phyloP scores from a whole-genome alignment of 2,888 invertebrate species.

The Hyles lineata region DNA sequence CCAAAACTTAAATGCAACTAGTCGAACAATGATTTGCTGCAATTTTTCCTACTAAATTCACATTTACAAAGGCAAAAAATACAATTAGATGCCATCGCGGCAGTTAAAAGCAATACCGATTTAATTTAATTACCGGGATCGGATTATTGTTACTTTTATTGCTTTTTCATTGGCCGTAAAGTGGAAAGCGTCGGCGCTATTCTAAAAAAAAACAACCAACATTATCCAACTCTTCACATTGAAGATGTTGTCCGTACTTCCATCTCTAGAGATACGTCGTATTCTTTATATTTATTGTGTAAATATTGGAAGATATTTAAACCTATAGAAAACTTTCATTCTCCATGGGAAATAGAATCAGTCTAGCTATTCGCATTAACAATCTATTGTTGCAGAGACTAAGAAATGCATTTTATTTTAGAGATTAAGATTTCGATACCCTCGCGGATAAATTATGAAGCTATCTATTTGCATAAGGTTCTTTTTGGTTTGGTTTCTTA shows the following conservation, averaged over 20 bases:
- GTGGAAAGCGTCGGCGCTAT: slow-evolving; percentile 33
- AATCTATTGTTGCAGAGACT: too few species aligned
- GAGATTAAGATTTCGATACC: too few species aligned
- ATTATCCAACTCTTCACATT: slow-evolving; percentile 30
- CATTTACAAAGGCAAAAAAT: not conserved
- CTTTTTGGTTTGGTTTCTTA: too few species aligned
- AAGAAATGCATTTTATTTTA: too few species aligned
- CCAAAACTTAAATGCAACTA: too few species aligned
- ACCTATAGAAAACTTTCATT: not conserved
- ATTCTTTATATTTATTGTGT: not conserved
- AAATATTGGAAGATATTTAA: not conserved
- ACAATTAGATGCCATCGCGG: slow-evolving; percentile 18
- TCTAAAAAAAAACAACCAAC: slow-evolving; percentile 31
- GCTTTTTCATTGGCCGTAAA: slow-evolving; percentile 42
- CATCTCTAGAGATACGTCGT: slow-evolving; percentile 1
- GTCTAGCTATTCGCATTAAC: too few species aligned
- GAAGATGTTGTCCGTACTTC: slow-evolving; percentile 29
- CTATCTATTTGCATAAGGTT: too few species aligned
- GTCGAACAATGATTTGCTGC: too few species aligned
- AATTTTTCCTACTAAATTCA: too few species aligned
- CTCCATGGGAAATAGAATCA: not conserved
- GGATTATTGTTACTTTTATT: slow-evolving; percentile 41
- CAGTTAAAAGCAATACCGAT: slow-evolving; percentile 30
- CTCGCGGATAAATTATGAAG: too few species aligned
- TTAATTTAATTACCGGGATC: slow-evolving; percentile 39